Evolutionary conservation across 2,113 vertebrate genomes (phyloP).

Genomic region (Cinclus cinclus): DNA sequence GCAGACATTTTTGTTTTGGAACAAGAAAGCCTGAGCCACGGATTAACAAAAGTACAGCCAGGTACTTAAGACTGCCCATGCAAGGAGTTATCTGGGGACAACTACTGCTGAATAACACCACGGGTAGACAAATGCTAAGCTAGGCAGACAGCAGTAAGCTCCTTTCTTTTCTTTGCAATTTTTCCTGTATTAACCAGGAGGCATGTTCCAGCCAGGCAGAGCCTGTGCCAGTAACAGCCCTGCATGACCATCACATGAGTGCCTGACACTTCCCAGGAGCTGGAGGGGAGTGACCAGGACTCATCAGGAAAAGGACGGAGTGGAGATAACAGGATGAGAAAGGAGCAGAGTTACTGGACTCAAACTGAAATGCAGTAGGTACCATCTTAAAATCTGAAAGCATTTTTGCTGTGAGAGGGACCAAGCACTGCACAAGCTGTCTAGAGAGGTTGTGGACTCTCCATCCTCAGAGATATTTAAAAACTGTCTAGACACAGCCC

Average conservation of each 20-base stretch:
- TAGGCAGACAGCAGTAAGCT: conserved; percentile 18
- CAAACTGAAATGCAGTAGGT: background rate
- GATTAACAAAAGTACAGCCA: background rate
- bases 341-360: background rate
- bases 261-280: background rate
- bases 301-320: background rate
- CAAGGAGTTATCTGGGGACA: background rate
- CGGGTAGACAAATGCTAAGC: background rate
- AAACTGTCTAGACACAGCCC: background rate
- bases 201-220: background rate
- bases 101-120: background rate
- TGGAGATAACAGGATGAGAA: background rate
- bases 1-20: conserved; percentile 6
- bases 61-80: conserved; percentile 7
- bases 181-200: background rate
- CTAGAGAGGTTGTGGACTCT: background rate
- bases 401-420: background rate
- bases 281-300: background rate
- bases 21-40: background rate
- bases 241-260: conserved; percentile 10
- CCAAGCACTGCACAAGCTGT: background rate
- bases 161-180: background rate
- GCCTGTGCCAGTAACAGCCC: background rate
- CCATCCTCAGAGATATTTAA: background rate
- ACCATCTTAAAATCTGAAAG: background rate